A percentile compares a stretch with the other conserved stretches of the same genome.
phyloP scores from a whole-genome alignment of 2,888 invertebrate species.

The Tetropium fuscum region DNA sequence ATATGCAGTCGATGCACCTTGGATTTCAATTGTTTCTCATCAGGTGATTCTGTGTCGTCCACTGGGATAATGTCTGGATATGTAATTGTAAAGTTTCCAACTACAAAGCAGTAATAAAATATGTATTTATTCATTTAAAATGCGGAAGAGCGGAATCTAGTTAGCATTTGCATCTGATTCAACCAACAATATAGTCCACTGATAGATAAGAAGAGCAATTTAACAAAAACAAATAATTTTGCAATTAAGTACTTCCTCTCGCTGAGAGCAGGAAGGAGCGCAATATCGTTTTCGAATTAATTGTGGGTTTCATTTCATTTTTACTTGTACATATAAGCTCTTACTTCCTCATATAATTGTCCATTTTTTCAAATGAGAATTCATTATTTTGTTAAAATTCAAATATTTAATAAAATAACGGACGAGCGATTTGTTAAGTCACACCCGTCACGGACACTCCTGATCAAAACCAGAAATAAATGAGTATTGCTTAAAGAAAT shows the following conservation, averaged over 20 bases:
- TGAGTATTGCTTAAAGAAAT: too few relatives aligned
- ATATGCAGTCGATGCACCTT: slow-evolving; percentile 45
- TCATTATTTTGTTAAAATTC: too few relatives aligned
- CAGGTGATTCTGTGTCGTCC: slow-evolving; percentile 27
- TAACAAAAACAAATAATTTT: slow-evolving; percentile 15
- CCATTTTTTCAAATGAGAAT: too few relatives aligned
- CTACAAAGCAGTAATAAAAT: slow-evolving; percentile 35
- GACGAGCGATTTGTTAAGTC: too few relatives aligned
- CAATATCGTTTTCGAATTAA: background rate
- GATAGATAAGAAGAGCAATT: slow-evolving; percentile 13
- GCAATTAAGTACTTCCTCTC: slow-evolving; percentile 11
- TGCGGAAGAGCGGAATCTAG: slow-evolving; percentile 6
- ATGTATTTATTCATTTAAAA: slow-evolving; percentile 6
- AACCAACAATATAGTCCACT: slow-evolving; percentile 9
- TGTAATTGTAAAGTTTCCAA: slow-evolving; percentile 48
- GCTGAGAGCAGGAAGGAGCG: background rate
- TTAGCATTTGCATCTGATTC: slow-evolving; percentile 9
- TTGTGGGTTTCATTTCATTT: too few relatives aligned
- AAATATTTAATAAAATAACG: too few relatives aligned
- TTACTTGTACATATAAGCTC: too few relatives aligned
- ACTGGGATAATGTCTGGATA: slow-evolving; percentile 45
- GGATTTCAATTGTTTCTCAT: slow-evolving; percentile 13
- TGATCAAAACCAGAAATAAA: too few relatives aligned
- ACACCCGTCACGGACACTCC: too few relatives aligned
- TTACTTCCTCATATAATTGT: too few relatives aligned